Percentiles rank a stretch among this genome's conserved stretches.
phyloP scores from a whole-genome alignment of 2,888 invertebrate species.

The Anarsia innoxiella region DNA sequence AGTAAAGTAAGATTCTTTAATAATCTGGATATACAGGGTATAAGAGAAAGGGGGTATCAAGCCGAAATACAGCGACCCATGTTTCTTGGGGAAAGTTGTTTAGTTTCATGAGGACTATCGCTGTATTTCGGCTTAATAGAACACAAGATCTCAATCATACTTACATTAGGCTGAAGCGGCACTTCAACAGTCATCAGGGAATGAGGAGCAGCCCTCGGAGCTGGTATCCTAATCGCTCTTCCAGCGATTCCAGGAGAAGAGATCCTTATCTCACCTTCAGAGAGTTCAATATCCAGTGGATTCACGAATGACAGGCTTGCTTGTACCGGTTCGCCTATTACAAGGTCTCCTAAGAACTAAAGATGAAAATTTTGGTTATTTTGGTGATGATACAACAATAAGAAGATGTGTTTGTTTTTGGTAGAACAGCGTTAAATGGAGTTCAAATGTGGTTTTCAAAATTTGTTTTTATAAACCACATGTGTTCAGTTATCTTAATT shows the following conservation, averaged over 20 bases:
- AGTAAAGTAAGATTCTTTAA: not conserved
- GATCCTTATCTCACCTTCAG: slow-evolving; percentile 80
- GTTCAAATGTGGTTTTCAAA: not conserved
- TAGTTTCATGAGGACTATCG: no score
- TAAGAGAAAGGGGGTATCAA: not conserved
- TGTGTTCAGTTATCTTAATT: no score
- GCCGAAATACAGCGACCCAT: not conserved
- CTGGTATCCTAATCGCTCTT: slow-evolving; percentile 70
- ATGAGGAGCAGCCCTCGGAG: slow-evolving; percentile 72
- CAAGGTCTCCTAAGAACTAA: slow-evolving; percentile 78
- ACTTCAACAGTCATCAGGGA: slow-evolving; percentile 70
- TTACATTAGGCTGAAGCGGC: slow-evolving; percentile 75
- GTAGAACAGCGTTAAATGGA: not conserved
- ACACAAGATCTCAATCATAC: no score
- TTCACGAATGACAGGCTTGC: slow-evolving; percentile 80
- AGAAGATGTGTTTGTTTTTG: not conserved
- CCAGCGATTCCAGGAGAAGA: slow-evolving; percentile 81
- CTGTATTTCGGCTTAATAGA: no score
- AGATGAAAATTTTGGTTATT: slow-evolving; percentile 10
- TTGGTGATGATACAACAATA: not conserved
- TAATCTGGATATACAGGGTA: not conserved
- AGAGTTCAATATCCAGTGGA: slow-evolving; percentile 78
- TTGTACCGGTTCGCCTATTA: slow-evolving; percentile 69
- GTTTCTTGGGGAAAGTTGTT: not conserved
- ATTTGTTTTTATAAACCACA: no score